Percentiles rank a stretch among this genome's conserved stretches.
Evolutionary conservation across 2,888 invertebrate genomes (phyloP).

Genomic region (Caenorhabditis virilis): DNA sequence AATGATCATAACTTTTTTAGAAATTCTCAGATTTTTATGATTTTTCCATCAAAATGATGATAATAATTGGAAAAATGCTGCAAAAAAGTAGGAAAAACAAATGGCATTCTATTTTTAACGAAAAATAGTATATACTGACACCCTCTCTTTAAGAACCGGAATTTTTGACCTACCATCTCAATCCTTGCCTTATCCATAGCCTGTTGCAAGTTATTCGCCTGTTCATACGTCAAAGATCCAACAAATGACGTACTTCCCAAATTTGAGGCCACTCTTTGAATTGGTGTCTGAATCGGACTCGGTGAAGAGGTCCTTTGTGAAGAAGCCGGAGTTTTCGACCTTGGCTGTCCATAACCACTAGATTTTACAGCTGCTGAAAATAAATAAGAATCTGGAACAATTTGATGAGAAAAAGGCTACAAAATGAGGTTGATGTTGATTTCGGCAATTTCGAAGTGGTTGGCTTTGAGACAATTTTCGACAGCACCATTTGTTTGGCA

Average conservation of each 20-base stretch:
- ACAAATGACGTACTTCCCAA: slow-evolving; percentile 28
- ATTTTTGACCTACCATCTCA: slow-evolving; percentile 8
- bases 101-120: too few species aligned
- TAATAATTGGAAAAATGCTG: too few species aligned
- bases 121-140: too few species aligned
- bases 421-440: slow-evolving; percentile 22
- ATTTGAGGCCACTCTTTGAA: slow-evolving; percentile 29
- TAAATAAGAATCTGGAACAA: too few species aligned
- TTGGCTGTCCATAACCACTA: slow-evolving; percentile 18
- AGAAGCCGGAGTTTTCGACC: slow-evolving; percentile 4
- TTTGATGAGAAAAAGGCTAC: slow-evolving; percentile 4
- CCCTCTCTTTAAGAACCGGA: too few species aligned
- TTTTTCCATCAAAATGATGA: too few species aligned
- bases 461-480: too few species aligned
- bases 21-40: too few species aligned
- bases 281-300: slow-evolving; percentile 18
- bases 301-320: slow-evolving; percentile 16
- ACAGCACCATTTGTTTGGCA: slow-evolving; percentile 1
- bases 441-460: slow-evolving; percentile 9
- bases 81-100: too few species aligned
- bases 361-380: slow-evolving; percentile 15
- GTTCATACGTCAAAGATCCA: slow-evolving; percentile 18
- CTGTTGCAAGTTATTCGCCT: slow-evolving; percentile 12
- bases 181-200: slow-evolving; percentile 23
- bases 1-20: too few species aligned